Evolutionary conservation across 2,797 vertebrate species (phyloP).

Genomic region (Phylloscopus collybita): DNA sequence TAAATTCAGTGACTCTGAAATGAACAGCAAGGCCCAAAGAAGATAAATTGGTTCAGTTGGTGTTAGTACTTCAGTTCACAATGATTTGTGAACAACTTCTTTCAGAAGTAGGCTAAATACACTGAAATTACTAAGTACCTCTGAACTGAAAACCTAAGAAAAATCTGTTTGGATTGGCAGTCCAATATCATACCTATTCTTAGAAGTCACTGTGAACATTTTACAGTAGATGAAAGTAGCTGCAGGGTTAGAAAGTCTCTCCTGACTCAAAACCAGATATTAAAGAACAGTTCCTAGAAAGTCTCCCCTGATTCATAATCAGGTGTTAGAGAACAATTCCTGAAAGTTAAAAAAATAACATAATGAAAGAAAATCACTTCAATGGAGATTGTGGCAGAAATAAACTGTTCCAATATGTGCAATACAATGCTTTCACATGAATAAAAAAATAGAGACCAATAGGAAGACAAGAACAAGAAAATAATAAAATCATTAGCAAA

Average conservation of each 20-base stretch:
- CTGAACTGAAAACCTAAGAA: not conserved
- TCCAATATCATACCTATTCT: not conserved
- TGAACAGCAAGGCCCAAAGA: not conserved
- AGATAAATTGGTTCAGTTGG: not conserved
- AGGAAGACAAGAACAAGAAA: not conserved
- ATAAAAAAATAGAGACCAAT: not conserved
- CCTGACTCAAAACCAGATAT: not conserved
- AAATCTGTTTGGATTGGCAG: not conserved
- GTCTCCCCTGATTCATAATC: not conserved
- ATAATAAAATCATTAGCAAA: not conserved
- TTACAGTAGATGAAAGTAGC: not conserved
- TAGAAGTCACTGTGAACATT: not conserved
- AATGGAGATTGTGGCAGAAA: not conserved
- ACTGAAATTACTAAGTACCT: not conserved
- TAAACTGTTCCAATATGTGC: not conserved
- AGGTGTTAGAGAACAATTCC: not conserved
- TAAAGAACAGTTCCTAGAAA: not conserved
- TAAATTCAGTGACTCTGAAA: not conserved
- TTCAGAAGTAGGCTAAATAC: not conserved
- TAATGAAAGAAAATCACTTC: not conserved
- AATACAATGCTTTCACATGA: not conserved
- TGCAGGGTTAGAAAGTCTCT: not conserved
- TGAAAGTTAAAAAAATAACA: not conserved
- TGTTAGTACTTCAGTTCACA: not conserved
- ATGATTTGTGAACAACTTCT: not conserved